Evolutionary conservation across 2,113 vertebrate species (phyloP).

Genomic region (Bungarus multicinctus): DNA sequence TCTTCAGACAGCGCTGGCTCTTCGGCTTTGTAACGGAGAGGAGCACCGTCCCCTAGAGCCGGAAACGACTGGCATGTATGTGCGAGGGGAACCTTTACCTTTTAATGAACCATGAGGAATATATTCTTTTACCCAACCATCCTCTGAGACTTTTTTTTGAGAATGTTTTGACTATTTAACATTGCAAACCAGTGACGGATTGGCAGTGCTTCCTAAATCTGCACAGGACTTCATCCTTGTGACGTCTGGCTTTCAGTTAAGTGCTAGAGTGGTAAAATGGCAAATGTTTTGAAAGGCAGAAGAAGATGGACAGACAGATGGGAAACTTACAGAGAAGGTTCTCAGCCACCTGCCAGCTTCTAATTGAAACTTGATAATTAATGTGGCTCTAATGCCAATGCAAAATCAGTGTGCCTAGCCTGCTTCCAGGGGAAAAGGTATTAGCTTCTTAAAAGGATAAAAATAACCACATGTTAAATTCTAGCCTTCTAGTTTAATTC

Average conservation of each 20-base stretch:
- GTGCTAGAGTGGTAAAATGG: not conserved
- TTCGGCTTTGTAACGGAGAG: too few species aligned
- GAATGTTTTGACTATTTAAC: not conserved
- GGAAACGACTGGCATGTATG: too few species aligned
- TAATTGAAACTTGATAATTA: slow-evolving; percentile 23
- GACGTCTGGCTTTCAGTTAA: slow-evolving; percentile 12
- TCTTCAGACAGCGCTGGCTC: too few species aligned
- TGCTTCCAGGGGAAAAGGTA: not conserved
- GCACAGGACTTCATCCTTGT: not conserved
- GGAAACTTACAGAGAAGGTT: slow-evolving; percentile 2
- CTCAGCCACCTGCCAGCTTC: slow-evolving; percentile 24
- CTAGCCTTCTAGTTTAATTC: not conserved
- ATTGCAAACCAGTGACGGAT: not conserved
- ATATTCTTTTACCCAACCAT: not conserved
- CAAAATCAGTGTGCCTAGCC: not conserved
- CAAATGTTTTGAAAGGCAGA: not conserved
- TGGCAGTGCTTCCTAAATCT: not conserved
- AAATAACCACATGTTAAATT: not conserved
- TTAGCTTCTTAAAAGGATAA: not conserved
- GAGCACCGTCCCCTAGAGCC: too few species aligned
- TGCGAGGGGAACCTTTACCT: too few species aligned
- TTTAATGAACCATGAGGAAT: too few species aligned
- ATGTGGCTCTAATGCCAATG: not conserved
- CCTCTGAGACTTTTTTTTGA: not conserved
- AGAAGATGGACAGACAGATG: slow-evolving; percentile 29